Percentiles rank a stretch among this genome's conserved stretches.
These are phyloP conservation scores for Drosophila hamatofila DNA, from an alignment of 2,888 invertebrate genomes.

Conservation along the genomic window DNA sequence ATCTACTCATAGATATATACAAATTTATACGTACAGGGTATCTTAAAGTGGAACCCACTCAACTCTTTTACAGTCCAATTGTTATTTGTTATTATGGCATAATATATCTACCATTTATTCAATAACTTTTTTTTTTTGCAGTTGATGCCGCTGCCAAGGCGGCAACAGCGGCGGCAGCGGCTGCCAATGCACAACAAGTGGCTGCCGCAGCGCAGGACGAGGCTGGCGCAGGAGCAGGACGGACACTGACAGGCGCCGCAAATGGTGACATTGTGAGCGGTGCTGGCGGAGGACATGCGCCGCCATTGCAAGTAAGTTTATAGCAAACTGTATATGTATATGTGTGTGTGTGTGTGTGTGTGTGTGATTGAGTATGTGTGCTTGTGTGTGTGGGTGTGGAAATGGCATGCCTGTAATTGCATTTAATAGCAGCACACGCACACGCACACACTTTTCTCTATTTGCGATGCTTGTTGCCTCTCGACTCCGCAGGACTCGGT, in stretches of 20 bases:
- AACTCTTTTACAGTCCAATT: not conserved
- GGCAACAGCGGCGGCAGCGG: conserved; percentile 56
- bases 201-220: conserved; percentile 82
- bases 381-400: conserved; percentile 42
- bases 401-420: conserved; percentile 67
- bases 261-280: conserved; percentile 87
- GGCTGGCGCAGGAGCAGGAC: conserved; percentile 49
- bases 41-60: not conserved
- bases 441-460: conserved; percentile 28
- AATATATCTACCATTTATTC: conserved; percentile 30
- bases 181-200: conserved; percentile 75
- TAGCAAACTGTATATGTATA: not conserved
- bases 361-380: conserved; percentile 15
- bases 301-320: conserved; percentile 87
- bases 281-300: conserved; percentile 85
- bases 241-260: conserved; percentile 86
- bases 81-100: conserved; percentile 8
- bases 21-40: not conserved
- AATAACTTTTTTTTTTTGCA: conserved; percentile 56
- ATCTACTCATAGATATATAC: no score
- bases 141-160: conserved; percentile 81
- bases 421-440: conserved; percentile 60
- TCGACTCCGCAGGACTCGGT: conserved; percentile 42
- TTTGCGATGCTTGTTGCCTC: conserved; percentile 34
- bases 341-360: conserved; percentile 13